Evolutionary conservation across 1,140 invertebrate species (phyloP).

Genomic region (Drosophila serrata): DNA sequence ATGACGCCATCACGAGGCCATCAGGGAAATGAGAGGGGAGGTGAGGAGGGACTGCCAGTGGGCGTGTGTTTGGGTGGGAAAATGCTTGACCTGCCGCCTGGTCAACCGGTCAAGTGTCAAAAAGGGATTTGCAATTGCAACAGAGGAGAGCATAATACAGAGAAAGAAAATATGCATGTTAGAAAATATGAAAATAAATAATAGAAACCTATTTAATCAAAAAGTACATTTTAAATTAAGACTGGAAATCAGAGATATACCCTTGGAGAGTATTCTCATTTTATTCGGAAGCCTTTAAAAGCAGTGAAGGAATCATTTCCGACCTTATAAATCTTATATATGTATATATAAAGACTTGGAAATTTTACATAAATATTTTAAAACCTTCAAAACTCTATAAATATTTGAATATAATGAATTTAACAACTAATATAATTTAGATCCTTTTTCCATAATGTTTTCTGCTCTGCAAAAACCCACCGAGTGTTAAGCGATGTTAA

Average conservation of each 20-base stretch:
- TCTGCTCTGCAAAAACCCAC: conserved; percentile 13
- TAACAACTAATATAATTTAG: no score
- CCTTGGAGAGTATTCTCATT: not conserved
- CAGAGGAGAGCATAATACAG: not conserved
- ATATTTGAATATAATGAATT: no score
- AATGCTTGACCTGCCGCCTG: conserved; percentile 42
- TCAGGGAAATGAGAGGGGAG: conserved; percentile 69
- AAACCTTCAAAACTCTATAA: not conserved
- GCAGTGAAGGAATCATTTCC: not conserved
- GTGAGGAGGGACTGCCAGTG: not conserved
- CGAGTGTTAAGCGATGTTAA: conserved; percentile 46
- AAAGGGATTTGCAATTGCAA: conserved; percentile 74
- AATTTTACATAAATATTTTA: not conserved
- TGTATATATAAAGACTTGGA: no score
- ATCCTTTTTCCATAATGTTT: not conserved
- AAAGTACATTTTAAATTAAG: not conserved
- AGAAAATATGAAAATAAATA: not conserved
- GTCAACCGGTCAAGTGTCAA: conserved; percentile 82
- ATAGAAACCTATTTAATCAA: not conserved
- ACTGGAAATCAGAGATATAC: not conserved
- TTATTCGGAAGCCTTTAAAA: not conserved
- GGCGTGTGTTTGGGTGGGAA: not conserved
- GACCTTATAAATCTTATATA: no score
- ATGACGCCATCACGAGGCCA: conserved; percentile 69
- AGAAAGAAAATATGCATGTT: not conserved